Conservation (phyloP, 2,113 vertebrate species). For the Psophia crepitans region DNA sequence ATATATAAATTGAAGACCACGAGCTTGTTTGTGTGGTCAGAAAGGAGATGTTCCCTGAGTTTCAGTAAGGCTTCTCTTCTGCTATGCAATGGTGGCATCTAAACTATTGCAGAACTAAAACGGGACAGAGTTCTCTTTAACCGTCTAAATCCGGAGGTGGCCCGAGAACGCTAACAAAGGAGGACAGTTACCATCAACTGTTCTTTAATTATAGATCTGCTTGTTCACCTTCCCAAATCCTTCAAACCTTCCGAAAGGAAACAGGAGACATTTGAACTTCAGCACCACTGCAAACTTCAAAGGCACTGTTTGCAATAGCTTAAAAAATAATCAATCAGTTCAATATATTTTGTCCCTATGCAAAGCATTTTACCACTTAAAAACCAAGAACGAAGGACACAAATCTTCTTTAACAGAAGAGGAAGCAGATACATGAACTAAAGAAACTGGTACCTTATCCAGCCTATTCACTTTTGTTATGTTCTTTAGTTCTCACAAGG, state of each 20-base stretch:
- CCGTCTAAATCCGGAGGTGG: conserved; percentile 65
- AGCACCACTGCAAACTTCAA: conserved; percentile 38
- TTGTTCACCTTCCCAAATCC: conserved; percentile 69
- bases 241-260: conserved; percentile 50
- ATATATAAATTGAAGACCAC: not conserved
- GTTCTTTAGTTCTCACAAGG: not conserved
- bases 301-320: conserved; percentile 32
- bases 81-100: conserved; percentile 55
- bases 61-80: conserved; percentile 9
- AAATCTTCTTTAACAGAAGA: not conserved
- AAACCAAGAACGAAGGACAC: not conserved
- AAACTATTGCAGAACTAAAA: conserved; percentile 67
- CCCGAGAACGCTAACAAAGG: conserved; percentile 49
- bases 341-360: not conserved
- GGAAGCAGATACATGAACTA: not conserved
- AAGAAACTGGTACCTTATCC: not conserved
- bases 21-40: not conserved
- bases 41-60: not conserved
- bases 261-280: conserved; percentile 66
- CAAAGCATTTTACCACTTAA: not conserved
- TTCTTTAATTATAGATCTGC: conserved; percentile 72
- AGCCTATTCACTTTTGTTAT: not conserved
- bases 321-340: not conserved
- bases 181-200: conserved; percentile 52
- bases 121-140: conserved; percentile 3